phyloP scores from a whole-genome alignment of 2,113 vertebrate species.

The Acanthochromis polyacanthus region DNA sequence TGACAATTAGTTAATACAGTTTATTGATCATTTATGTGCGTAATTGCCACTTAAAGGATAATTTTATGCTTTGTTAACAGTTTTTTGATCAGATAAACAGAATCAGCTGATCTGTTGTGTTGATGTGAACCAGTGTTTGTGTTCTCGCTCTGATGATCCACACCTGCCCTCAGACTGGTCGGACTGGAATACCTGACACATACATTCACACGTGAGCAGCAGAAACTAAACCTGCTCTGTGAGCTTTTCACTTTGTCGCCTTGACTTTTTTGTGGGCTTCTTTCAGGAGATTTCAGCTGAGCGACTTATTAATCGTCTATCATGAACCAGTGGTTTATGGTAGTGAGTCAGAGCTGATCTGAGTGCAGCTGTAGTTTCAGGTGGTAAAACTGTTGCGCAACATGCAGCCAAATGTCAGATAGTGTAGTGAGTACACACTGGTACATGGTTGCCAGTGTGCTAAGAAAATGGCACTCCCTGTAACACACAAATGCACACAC shows the following conservation, averaged over 20 bases:
- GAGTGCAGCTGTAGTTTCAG: not conserved
- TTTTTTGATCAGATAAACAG: not conserved
- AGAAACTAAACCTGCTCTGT: slow-evolving; percentile 2
- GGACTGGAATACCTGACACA: slow-evolving; percentile 28
- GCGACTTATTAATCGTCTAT: not conserved
- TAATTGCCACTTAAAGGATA: no score
- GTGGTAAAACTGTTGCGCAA: slow-evolving; percentile 8
- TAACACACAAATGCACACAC: slow-evolving; percentile 1
- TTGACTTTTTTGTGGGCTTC: not conserved
- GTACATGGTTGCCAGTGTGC: not conserved
- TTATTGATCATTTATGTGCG: no score
- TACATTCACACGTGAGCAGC: not conserved
- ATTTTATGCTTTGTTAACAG: no score
- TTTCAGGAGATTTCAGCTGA: not conserved
- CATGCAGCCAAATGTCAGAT: no score
- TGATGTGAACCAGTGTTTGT: not conserved
- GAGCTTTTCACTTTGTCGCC: not conserved
- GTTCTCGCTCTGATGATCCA: slow-evolving; percentile 6
- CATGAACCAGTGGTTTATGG: not conserved
- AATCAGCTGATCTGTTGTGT: not conserved
- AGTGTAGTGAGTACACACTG: not conserved
- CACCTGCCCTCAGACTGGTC: slow-evolving; percentile 48
- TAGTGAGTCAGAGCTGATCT: no score
- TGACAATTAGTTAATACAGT: no score
- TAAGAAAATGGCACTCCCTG: slow-evolving; percentile 8